phyloP scores from a whole-genome alignment of 23 tunicate genomes.

The Oikopleura dioica region DNA sequence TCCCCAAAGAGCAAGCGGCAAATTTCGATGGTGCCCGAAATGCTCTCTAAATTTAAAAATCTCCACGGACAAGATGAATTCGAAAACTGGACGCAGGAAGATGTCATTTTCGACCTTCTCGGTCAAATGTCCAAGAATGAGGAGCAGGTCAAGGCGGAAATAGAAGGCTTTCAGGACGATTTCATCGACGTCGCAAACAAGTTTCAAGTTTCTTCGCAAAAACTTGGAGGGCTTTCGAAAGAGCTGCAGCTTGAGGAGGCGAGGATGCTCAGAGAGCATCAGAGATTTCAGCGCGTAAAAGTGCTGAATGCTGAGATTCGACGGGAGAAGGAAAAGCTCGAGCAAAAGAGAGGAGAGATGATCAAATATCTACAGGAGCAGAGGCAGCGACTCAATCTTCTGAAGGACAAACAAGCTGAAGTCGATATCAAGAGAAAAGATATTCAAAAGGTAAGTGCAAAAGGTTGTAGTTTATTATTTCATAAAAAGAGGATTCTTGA shows the following conservation, averaged over 20 bases:
- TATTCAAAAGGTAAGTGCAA: neutral
- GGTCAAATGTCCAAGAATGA: slow-evolving; percentile 5
- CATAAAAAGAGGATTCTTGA: too few relatives aligned
- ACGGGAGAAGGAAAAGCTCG: neutral
- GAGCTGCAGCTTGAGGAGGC: neutral
- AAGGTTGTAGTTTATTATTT: too few relatives aligned
- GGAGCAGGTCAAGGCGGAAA: neutral
- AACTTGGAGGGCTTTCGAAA: neutral
- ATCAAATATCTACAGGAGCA: neutral
- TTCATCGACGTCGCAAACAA: neutral
- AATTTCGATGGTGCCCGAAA: too few relatives aligned
- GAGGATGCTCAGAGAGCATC: neutral
- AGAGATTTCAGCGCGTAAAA: neutral
- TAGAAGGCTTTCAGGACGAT: neutral
- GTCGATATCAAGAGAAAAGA: neutral
- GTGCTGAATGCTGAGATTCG: neutral
- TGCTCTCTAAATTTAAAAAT: too few relatives aligned
- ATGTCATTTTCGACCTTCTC: neutral
- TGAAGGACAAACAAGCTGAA: neutral
- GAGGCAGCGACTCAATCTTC: neutral
- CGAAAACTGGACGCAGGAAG: too few relatives aligned
- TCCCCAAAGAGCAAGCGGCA: too few relatives aligned
- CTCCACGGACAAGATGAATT: too few relatives aligned
- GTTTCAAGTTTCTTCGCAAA: neutral
- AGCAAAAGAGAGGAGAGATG: neutral